A percentile compares a stretch with the other conserved stretches of the same genome.
Conservation (phyloP, 2,797 vertebrate genomes). For the Clamator glandarius region DNA sequence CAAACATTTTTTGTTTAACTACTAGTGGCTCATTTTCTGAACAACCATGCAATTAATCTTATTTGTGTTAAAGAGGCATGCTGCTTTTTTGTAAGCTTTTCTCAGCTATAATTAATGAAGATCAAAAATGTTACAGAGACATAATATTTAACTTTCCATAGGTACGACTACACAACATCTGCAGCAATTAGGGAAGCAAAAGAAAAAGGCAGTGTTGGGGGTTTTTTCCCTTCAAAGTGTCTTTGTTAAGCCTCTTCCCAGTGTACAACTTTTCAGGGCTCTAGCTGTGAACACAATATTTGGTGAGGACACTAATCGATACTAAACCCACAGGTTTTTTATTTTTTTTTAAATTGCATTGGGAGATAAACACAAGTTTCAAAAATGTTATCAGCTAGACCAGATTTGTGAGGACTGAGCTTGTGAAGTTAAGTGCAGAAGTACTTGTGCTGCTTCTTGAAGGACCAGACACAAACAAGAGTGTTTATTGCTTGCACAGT, state of each 20-base stretch:
- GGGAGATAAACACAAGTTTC: neutral
- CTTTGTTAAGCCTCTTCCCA: neutral
- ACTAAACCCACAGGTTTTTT: neutral
- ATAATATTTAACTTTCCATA: constrained; percentile 76
- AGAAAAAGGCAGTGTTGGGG: constrained; percentile 31
- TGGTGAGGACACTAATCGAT: neutral
- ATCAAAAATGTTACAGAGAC: constrained; percentile 83
- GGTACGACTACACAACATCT: constrained; percentile 69
- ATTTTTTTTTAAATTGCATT: neutral
- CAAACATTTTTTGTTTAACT: constrained; percentile 79
- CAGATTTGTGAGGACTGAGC: neutral
- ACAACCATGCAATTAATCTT: constrained; percentile 85
- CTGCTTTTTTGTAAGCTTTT: constrained; percentile 74
- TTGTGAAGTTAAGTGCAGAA: neutral
- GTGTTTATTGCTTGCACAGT: neutral
- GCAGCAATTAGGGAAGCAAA: constrained; percentile 64
- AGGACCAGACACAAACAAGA: neutral
- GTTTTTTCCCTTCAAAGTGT: constrained; percentile 34
- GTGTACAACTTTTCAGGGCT: neutral
- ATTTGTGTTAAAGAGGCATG: constrained; percentile 82
- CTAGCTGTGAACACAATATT: neutral
- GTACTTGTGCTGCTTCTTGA: neutral
- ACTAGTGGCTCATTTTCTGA: constrained; percentile 84
- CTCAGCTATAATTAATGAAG: constrained; percentile 85
- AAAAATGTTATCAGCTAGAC: neutral